Percentiles rank a stretch among this genome's conserved stretches.
Evolutionary conservation across 2,797 vertebrate species (phyloP).

Genomic region (Nasua narica): DNA sequence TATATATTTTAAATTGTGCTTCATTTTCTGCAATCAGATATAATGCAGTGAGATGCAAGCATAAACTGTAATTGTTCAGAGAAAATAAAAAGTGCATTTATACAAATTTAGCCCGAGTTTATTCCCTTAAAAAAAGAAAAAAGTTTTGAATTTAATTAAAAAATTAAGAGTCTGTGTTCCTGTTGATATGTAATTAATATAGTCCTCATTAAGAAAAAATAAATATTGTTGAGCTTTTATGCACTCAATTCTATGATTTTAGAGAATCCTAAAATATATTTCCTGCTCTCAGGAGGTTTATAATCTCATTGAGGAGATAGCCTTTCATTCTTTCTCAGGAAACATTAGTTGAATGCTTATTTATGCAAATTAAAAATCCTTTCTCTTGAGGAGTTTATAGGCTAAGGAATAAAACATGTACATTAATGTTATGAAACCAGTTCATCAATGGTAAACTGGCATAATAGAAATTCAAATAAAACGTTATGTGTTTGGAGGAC

Average conservation of each 20-base stretch:
- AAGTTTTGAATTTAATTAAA: conserved; percentile 54
- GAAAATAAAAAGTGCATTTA: conserved; percentile 71
- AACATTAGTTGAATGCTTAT: neutral
- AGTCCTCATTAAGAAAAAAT: neutral
- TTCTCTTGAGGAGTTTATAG: neutral
- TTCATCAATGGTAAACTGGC: neutral
- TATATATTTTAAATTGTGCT: neutral
- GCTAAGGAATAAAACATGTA: neutral
- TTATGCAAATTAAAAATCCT: neutral
- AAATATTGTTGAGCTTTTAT: neutral
- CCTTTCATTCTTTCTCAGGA: neutral
- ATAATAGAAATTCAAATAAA: conserved; percentile 7
- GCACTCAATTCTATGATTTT: neutral
- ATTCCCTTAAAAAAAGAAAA: conserved; percentile 31
- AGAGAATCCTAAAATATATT: neutral
- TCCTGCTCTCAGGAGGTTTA: neutral
- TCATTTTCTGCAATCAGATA: conserved; percentile 62
- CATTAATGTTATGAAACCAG: neutral
- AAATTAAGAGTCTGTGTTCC: conserved; percentile 3
- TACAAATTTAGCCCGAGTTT: conserved; percentile 64
- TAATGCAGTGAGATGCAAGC: conserved; percentile 44
- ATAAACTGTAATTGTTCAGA: conserved; percentile 38
- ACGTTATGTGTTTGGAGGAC: neutral
- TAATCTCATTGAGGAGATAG: neutral
- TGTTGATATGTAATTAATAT: neutral